Conservation (phyloP, 2,888 invertebrate genomes). For the Drosophila longiperda region DNA sequence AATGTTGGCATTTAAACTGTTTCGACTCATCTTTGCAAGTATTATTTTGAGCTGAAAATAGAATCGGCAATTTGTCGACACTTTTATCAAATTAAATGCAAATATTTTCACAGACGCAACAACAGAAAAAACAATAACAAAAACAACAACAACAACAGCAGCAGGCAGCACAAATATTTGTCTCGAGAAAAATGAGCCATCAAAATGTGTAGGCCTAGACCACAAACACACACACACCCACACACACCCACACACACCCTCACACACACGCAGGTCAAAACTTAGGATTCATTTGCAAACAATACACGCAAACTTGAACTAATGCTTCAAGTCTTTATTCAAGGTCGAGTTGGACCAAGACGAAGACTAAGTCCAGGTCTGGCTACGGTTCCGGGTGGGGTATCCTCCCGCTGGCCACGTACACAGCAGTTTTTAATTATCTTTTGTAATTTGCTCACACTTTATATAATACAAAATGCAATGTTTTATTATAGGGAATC, state of each 20-base stretch:
- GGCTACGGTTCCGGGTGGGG: not conserved
- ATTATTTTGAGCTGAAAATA: not conserved
- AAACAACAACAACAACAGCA: slow-evolving; percentile 1
- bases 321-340: slow-evolving; percentile 16
- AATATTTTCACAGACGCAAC: slow-evolving; percentile 56
- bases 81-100: slow-evolving; percentile 68
- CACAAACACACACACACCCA: slow-evolving; percentile 4
- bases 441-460: slow-evolving; percentile 62
- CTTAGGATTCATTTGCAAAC: slow-evolving; percentile 59
- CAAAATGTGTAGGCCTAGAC: slow-evolving; percentile 12
- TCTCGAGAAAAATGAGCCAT: slow-evolving; percentile 52
- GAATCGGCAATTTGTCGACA: slow-evolving; percentile 20
- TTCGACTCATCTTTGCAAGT: not conserved
- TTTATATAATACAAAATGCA: slow-evolving; percentile 34
- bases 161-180: slow-evolving; percentile 66
- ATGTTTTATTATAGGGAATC: not conserved
- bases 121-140: slow-evolving; percentile 31
- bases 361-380: not conserved
- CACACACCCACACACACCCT: slow-evolving; percentile 1
- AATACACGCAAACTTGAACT: slow-evolving; percentile 41
- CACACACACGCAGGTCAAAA: slow-evolving; percentile 15
- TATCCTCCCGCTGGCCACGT: not conserved
- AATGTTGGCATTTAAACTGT: not conserved
- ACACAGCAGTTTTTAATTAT: slow-evolving; percentile 59
- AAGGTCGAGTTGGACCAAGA: slow-evolving; percentile 6